Percentiles rank a stretch among this genome's conserved stretches.
These are phyloP conservation scores for Eupelmus urozonus DNA, from an alignment of 2,888 invertebrate species.

Conservation along the genomic window DNA sequence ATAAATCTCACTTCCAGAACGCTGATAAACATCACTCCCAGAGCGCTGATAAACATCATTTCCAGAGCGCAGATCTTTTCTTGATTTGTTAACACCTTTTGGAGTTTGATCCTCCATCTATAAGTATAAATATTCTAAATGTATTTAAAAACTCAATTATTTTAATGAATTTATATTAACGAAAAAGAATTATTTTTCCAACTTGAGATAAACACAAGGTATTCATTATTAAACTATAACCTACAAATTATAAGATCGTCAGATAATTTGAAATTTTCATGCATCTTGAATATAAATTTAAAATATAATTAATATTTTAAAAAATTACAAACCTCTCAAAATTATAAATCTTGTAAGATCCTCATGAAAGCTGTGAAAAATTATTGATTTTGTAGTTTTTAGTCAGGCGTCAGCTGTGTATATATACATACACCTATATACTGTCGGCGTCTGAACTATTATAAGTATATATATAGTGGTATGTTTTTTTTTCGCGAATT, in stretches of 20 bases:
- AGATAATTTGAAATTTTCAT: too few relatives aligned
- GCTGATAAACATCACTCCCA: constrained; percentile 47
- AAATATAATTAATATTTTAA: not conserved
- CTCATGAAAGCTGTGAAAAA: not conserved
- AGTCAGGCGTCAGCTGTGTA: not conserved
- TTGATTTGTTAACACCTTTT: constrained; percentile 73
- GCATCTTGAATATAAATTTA: too few relatives aligned
- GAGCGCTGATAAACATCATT: constrained; percentile 65
- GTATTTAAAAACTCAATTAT: too few relatives aligned
- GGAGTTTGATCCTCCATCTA: constrained; percentile 74
- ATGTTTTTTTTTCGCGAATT: too few relatives aligned
- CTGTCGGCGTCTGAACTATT: constrained; percentile 22
- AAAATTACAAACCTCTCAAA: not conserved
- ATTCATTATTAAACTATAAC: too few relatives aligned
- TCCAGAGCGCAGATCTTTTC: constrained; percentile 72
- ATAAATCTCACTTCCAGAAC: too few relatives aligned
- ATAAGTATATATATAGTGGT: too few relatives aligned
- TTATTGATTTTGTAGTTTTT: not conserved
- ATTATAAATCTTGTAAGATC: not conserved
- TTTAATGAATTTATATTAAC: too few relatives aligned
- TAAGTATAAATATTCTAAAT: constrained; percentile 11
- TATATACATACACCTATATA: not conserved
- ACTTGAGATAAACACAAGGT: too few relatives aligned
- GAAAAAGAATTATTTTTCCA: too few relatives aligned
- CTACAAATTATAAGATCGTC: too few relatives aligned